Base-by-base conservation (phyloP, 2,113 vertebrate species). In the Paralichthys olivaceus region DNA sequence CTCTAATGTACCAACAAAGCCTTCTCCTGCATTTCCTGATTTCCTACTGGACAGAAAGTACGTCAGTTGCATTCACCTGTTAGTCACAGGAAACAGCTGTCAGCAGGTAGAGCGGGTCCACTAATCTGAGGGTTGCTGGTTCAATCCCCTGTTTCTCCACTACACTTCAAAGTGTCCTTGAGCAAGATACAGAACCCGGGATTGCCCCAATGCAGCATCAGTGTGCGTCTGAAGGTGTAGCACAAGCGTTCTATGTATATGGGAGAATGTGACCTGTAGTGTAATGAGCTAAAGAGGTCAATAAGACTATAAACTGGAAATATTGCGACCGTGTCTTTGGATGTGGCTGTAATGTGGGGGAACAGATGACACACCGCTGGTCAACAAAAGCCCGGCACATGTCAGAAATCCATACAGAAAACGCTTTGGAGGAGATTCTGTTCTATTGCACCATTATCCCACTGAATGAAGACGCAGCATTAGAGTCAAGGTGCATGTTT, bases 381-480 rank as follows among this genome's bases (percentile, higher is more conserved):
- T 57, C 29, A 40, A 19, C 25, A 26, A 56, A 70, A 6, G 40
- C 29, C 12, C 15, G 3, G 32, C 0, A 69, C 55, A 62, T 34
- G 25, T 69, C 53, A 66, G 34, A 32, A 65, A 49, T 73, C 26
- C 37, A 59, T 28, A 49, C 69, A 40, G 17, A 1, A 17, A 40
- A 76, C 62, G 29, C 20, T 53, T 55, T 53, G n/a, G 32, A 15
- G 40, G 15, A 63, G 29, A 63, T 25, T 26, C 22, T 49, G 43
- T 65, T 62, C 15, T 58, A 58, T 71, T 75, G 73, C 78, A 75
- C 51, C 22, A 12, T 72, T 62, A 58, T 55, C 54, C 73, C 69
- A 28, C 56, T 25, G 53, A 72, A 28, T 37, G 32, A 57, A 72
- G 66, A 59, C 17, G 63, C 54, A 60, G 37, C 26, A 12, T 14